Evolutionary conservation across 2,113 vertebrate species (phyloP).

Genomic region (Oenanthe melanoleuca): DNA sequence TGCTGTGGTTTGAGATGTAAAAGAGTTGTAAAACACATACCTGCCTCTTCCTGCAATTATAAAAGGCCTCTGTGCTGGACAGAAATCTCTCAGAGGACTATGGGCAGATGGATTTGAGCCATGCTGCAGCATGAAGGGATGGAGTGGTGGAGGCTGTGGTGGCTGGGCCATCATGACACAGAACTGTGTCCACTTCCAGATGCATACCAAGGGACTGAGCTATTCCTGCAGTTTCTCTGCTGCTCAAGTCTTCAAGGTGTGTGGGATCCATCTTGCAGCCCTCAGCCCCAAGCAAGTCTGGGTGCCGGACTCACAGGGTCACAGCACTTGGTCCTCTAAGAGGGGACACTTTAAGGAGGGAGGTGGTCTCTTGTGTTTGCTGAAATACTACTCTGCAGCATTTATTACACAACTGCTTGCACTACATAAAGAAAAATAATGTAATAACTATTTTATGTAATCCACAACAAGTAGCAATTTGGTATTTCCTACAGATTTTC

Average conservation of each 20-base stretch:
- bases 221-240: neutral
- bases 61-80: neutral
- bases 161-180: accelerated
- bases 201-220: neutral
- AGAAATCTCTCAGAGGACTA: neutral
- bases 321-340: neutral
- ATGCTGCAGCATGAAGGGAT: neutral
- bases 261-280: neutral
- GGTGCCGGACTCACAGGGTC: neutral
- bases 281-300: neutral
- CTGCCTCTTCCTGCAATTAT: neutral
- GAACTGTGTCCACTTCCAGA: neutral
- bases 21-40: neutral
- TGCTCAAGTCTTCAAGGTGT: neutral
- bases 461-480: neutral
- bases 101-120: neutral
- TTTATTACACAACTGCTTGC: neutral
- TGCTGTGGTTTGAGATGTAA: neutral
- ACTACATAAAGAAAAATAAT: neutral
- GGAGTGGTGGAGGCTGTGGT: neutral
- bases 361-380: neutral
- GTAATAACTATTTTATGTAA: neutral
- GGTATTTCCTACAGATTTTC: slow-evolving; percentile 4
- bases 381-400: neutral
- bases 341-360: neutral